Evolutionary conservation across 2,888 invertebrate genomes (phyloP), one percentile per base, ranked within the genome.

Genomic region (Hirudinaria manillensis): DNA sequence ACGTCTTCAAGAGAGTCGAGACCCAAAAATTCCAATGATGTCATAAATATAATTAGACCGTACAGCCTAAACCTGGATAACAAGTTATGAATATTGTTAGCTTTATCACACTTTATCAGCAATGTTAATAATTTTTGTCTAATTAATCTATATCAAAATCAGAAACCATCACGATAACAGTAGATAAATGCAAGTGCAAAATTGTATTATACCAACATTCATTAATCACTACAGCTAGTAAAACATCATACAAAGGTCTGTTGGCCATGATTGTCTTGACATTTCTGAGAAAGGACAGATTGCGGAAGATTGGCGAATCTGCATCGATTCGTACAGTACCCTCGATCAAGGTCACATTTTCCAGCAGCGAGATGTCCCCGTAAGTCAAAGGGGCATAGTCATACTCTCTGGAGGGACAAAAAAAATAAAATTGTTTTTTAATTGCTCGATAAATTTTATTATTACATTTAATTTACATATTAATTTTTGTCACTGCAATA

Each of bases 261-360:
- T 68, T 68, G 13, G 4, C 68, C n/a, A 29, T 24, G 36, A 68
- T 68, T n/a, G 32, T 32, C 32, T 34, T 68, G 29, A 68, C 3
- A 32, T 68, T 68, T 13, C 32, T 29, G 16, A 68, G 68, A 13
- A 68, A 68, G 36, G 68, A 68, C 2, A 68, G 68, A 68, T 68
- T 32, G 36, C 29, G n/a, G 68, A 68, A 34, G n/a, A 34, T 13
- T 10, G 68, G 34, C 10, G 68, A 32, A 36, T 36, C 34, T n/a
- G 36, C 36, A n/a, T 68, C 68, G n/a, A 68, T 32, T 1, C n/a
- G 32, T 21, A 68, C 29, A 10, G 32, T 34, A 1, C 36, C 68
- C 36, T 68, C 68, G 36, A 68, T 68, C 36, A 32, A 2, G n/a
- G 68, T 68, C 21, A 68, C 68, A 36, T 32, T 68, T 21, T 68